These are phyloP conservation scores for Diorhabda carinulata DNA, from an alignment of 1,140 invertebrate species.

Conservation along the genomic window DNA sequence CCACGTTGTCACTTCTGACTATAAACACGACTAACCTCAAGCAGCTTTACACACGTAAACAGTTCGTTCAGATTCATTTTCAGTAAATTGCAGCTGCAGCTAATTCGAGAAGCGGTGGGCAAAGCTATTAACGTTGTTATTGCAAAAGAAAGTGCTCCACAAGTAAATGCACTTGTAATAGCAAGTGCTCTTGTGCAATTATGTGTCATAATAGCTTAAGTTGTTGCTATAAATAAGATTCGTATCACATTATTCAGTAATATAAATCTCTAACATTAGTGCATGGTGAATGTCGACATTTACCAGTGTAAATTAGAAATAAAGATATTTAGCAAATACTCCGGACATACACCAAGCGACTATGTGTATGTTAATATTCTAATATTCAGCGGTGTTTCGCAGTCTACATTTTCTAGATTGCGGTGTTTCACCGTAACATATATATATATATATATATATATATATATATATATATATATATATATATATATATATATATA, in stretches of 20 bases:
- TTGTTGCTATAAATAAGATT: slow-evolving; percentile 25
- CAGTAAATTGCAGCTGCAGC: slow-evolving; percentile 23
- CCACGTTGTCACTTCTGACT: neutral
- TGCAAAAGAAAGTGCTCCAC: slow-evolving; percentile 28
- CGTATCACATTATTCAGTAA: too few relatives aligned
- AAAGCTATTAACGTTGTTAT: slow-evolving; percentile 23
- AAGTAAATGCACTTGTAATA: slow-evolving; percentile 27
- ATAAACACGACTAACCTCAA: slow-evolving; percentile 11
- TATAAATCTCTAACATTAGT: too few relatives aligned
- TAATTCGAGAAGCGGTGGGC: slow-evolving; percentile 28
- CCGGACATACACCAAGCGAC: too few relatives aligned
- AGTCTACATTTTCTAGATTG: too few relatives aligned
- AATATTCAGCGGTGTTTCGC: too few relatives aligned
- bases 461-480: slow-evolving; percentile 1
- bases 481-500: neutral
- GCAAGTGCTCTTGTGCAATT: slow-evolving; percentile 24
- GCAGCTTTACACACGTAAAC: slow-evolving; percentile 27
- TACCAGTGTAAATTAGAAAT: too few relatives aligned
- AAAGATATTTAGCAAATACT: too few relatives aligned
- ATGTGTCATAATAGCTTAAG: slow-evolving; percentile 25
- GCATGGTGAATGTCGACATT: too few relatives aligned
- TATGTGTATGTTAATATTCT: too few relatives aligned
- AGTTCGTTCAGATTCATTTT: slow-evolving; percentile 26
- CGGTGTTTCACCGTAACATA: too few relatives aligned
- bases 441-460: neutral